Conservation (phyloP, 2,888 invertebrate genomes). For the Heliothis peltigera region DNA sequence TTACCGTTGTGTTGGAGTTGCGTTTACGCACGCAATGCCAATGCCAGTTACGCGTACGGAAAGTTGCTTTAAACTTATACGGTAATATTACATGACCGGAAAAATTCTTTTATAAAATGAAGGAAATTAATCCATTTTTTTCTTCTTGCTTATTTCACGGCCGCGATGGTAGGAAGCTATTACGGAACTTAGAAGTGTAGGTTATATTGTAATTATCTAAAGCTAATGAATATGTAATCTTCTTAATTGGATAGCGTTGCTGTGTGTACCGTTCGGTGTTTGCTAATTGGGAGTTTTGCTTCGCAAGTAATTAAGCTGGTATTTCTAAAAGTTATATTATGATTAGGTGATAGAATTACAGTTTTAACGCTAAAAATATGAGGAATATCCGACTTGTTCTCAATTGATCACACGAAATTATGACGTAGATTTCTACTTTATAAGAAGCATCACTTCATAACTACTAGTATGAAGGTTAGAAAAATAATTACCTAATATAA, state of each 20-base stretch:
- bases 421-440: not conserved
- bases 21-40: slow-evolving; percentile 89
- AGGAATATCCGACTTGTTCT: not conserved
- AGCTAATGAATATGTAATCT: slow-evolving; percentile 35
- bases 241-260: slow-evolving; percentile 40
- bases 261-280: slow-evolving; percentile 14
- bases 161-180: slow-evolving; percentile 55
- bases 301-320: not conserved
- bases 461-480: too few relatives aligned
- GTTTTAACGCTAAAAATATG: not conserved
- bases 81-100: slow-evolving; percentile 87
- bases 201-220: slow-evolving; percentile 45
- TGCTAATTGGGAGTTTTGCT: slow-evolving; percentile 19
- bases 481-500: not conserved
- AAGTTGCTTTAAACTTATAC: slow-evolving; percentile 79
- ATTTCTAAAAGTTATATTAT: not conserved
- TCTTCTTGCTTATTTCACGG: slow-evolving; percentile 42
- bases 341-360: not conserved
- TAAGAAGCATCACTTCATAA: not conserved
- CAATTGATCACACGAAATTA: not conserved
- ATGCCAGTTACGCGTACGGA: slow-evolving; percentile 86
- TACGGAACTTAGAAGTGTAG: slow-evolving; percentile 44
- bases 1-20: slow-evolving; percentile 79
- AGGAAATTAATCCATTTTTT: slow-evolving; percentile 70
- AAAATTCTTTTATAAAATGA: slow-evolving; percentile 73